Base-by-base conservation (phyloP, 2,797 vertebrate genomes). In the Staurois parvus region DNA sequence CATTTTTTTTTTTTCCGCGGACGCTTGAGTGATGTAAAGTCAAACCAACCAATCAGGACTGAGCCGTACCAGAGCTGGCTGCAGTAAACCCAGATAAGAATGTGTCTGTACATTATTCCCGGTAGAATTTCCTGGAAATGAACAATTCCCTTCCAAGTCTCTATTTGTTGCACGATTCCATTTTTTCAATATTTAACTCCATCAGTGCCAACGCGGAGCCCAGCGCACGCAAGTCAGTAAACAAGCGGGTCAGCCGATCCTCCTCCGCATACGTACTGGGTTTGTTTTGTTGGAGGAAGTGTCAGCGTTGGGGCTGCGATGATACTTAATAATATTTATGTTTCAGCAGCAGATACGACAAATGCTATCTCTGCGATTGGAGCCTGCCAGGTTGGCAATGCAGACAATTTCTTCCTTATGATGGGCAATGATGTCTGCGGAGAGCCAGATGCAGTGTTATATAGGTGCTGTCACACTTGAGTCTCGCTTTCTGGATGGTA, bases 341-440 rank as follows among this genome's bases (percentile, higher is more conserved):
- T 64, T 78, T 64, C 82, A 56, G 45, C 69, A 76, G 56, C 79
- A 34, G 80, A 75, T 72, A n/a, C 62, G 76, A 86, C 85, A 86
- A 82, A 81, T 82, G 73, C 52, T 81, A 81, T 72, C 32, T 82
- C 70, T 52, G 79, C 72, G 79, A 73, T 82, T 24, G 52, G 29
- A 72, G 52, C 42, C 56, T 86, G 85, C 79, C 85, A 83, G 85
- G 64, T 77, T 77, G 85, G 74, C 74, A 45, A 12, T 26, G 21
- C 24, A 7, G 59, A 64, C 5, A 26, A 7, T 64, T 64, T 64
- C 59, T 64, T 64, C 59, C 24, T 26, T 8, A n/a, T 24, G n/a
- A 64, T 64, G 59, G 59, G 59, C 59, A 64, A 64, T 64, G 48
- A 17, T 52, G 45, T 82, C 73, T 77, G 84, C 45, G 5, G 24